phyloP scores from a whole-genome alignment of 2,888 invertebrate species.

The Cinara cedri region DNA sequence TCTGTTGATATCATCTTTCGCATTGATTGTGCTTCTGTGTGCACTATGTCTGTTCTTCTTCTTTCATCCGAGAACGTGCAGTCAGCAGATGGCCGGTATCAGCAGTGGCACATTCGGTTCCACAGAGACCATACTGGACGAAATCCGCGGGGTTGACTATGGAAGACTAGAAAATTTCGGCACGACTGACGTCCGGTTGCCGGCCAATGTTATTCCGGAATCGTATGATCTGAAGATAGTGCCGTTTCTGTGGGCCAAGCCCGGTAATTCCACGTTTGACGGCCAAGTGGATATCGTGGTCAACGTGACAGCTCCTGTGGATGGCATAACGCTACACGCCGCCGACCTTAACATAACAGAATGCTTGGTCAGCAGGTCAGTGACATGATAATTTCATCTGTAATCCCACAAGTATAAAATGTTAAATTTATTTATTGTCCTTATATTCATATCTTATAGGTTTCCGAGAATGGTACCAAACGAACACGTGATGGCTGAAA shows the following conservation, averaged over 20 bases:
- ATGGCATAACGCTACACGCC: constrained; percentile 72
- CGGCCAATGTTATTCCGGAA: constrained; percentile 72
- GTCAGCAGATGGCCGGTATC: too few relatives aligned
- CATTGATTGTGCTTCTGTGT: constrained; percentile 38
- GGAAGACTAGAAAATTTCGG: constrained; percentile 32
- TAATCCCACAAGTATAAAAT: too few relatives aligned
- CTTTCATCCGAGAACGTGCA: constrained; percentile 21
- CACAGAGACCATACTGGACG: constrained; percentile 38
- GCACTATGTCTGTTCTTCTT: constrained; percentile 44
- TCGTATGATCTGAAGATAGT: constrained; percentile 74
- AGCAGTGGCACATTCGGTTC: neutral
- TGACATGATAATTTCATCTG: neutral
- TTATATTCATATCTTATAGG: too few relatives aligned
- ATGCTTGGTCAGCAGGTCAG: constrained; percentile 60
- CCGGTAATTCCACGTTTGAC: constrained; percentile 79
- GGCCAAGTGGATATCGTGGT: constrained; percentile 66
- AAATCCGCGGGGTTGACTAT: constrained; percentile 39
- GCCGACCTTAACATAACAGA: constrained; percentile 68
- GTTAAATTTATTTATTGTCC: too few relatives aligned
- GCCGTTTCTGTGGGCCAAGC: constrained; percentile 75
- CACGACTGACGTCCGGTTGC: constrained; percentile 71
- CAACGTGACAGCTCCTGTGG: constrained; percentile 66
- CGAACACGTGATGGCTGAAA: constrained; percentile 53
- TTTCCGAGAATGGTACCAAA: constrained; percentile 57
- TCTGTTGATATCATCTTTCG: constrained; percentile 38